These are phyloP conservation scores for Cariama cristata DNA, from an alignment of 2,113 vertebrate species.

Conservation along the genomic window DNA sequence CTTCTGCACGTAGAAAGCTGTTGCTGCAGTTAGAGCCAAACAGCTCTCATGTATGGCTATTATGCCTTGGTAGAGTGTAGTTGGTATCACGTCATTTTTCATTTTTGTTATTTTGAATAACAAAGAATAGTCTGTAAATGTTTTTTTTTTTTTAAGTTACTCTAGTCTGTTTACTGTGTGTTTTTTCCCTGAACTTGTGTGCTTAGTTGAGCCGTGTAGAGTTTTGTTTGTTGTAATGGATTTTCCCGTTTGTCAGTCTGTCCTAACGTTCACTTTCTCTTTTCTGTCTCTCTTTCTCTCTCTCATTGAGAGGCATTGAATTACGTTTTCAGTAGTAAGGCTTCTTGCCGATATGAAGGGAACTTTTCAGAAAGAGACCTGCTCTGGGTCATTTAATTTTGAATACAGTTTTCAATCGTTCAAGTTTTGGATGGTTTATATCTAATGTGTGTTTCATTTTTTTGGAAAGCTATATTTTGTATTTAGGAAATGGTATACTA, in stretches of 20 bases:
- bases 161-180: conserved; percentile 49
- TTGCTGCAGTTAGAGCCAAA: conserved; percentile 37
- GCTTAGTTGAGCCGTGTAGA: conserved; percentile 66
- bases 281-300: conserved; percentile 71
- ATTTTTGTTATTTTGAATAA: conserved; percentile 64
- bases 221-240: conserved; percentile 63
- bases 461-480: conserved; percentile 90
- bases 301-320: conserved; percentile 81
- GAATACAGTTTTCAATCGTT: conserved; percentile 87
- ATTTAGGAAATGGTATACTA: conserved; percentile 87
- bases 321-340: conserved; percentile 87
- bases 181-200: conserved; percentile 34
- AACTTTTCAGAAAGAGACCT: conserved; percentile 86
- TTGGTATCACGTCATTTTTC: conserved; percentile 50
- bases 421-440: conserved; percentile 89
- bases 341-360: conserved; percentile 87
- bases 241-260: conserved; percentile 50
- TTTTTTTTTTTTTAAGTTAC: conserved; percentile 33
- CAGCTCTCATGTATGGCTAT: conserved; percentile 3
- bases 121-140: conserved; percentile 69
- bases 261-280: conserved; percentile 49
- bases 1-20: conserved; percentile 51
- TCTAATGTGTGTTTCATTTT: conserved; percentile 89
- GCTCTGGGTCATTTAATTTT: conserved; percentile 84
- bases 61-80: conserved; percentile 25